Percentiles rank a stretch among this genome's conserved stretches.
These are phyloP conservation scores for Rhynchophorus ferrugineus DNA, from an alignment of 1,140 invertebrate genomes.

Conservation along the genomic window DNA sequence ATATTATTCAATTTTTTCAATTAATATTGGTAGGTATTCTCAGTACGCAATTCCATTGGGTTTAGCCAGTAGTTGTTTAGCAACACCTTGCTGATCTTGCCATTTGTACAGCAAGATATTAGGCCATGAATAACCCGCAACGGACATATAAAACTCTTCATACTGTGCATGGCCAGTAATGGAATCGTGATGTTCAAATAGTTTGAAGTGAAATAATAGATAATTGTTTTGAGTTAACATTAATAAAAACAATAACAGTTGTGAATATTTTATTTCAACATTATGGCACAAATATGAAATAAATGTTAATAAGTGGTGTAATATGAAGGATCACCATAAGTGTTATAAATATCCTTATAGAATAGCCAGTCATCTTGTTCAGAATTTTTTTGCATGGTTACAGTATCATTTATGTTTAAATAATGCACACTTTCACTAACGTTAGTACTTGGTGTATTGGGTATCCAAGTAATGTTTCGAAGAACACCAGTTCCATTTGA, in stretches of 20 bases:
- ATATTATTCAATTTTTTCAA: too few species aligned
- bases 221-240: too few species aligned
- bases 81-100: too few species aligned
- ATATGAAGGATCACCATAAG: constrained; percentile 11
- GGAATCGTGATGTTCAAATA: too few species aligned
- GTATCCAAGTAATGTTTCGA: constrained; percentile 1
- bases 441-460: constrained; percentile 3
- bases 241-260: not conserved
- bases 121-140: too few species aligned
- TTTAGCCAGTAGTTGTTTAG: too few species aligned
- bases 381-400: constrained; percentile 12
- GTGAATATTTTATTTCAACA: not conserved
- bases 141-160: too few species aligned
- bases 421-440: constrained; percentile 1
- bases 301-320: constrained; percentile 12
- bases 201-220: too few species aligned
- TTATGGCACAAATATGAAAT: not conserved
- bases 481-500: not conserved
- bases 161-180: too few species aligned
- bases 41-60: too few species aligned
- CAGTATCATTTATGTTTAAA: constrained; percentile 7
- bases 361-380: constrained; percentile 9
- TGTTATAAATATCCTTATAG: constrained; percentile 10
- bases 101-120: too few species aligned
- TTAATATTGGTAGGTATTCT: too few species aligned